Conservation (phyloP, 2,797 vertebrate genomes). For the Lateolabrax maculatus region DNA sequence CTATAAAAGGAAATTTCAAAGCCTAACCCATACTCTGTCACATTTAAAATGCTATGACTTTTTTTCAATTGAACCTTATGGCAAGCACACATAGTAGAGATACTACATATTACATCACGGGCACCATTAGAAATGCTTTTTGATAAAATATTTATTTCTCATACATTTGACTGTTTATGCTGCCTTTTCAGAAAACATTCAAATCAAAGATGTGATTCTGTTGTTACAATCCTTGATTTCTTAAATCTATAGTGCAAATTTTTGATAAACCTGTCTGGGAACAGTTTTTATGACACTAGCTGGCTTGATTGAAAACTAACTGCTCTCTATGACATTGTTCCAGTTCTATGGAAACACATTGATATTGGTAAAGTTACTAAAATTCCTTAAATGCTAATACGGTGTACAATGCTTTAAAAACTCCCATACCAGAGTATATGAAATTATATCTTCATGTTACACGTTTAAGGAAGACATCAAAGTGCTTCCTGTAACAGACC, state of each 20-base stretch:
- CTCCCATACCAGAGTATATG: neutral
- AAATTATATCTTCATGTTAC: constrained; percentile 23
- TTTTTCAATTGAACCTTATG: neutral
- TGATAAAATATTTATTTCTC: constrained; percentile 49
- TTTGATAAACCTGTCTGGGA: neutral
- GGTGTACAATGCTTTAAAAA: constrained; percentile 13
- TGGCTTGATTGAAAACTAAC: constrained; percentile 18
- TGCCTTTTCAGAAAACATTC: constrained; percentile 22
- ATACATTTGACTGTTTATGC: constrained; percentile 23
- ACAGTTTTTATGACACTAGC: neutral
- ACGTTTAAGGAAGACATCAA: constrained; percentile 11
- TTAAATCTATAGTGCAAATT: constrained; percentile 43
- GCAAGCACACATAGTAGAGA: neutral
- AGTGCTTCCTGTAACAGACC: constrained; percentile 27
- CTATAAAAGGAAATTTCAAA: neutral
- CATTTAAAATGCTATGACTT: neutral
- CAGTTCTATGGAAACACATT: constrained; percentile 11
- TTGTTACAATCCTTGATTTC: constrained; percentile 17
- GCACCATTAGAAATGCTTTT: neutral
- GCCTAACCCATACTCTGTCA: neutral
- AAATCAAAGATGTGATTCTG: constrained; percentile 7
- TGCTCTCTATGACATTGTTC: constrained; percentile 1
- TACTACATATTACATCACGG: neutral
- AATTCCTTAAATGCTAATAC: neutral
- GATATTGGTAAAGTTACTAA: constrained; percentile 11